Percentiles rank a stretch among this genome's conserved stretches.
phyloP scores from a whole-genome alignment of 2,797 vertebrate genomes.

The Urosaurus nigricauda region DNA sequence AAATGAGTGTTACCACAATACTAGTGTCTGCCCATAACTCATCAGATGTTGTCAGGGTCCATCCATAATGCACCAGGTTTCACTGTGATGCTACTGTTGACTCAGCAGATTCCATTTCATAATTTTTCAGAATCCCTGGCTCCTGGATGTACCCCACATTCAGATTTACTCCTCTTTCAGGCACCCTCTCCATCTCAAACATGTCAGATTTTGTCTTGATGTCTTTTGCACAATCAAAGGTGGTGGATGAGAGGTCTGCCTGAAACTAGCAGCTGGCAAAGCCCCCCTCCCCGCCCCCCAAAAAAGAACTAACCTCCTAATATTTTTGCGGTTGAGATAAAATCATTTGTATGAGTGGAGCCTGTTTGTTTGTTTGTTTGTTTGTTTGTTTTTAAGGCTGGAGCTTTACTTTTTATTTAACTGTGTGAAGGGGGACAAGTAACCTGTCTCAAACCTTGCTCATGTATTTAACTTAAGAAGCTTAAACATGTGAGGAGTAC shows the following conservation, averaged over 20 bases:
- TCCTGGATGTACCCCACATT: not conserved
- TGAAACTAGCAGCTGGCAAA: not conserved
- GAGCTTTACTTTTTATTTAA: not conserved
- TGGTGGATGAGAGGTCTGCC: not conserved
- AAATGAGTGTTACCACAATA: not conserved
- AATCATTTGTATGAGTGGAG: not conserved
- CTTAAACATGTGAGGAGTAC: not conserved
- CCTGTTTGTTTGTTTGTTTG: too few relatives aligned
- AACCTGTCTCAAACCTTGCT: not conserved
- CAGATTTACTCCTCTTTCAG: not conserved
- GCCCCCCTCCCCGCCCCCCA: too few relatives aligned
- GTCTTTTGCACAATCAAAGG: too few relatives aligned
- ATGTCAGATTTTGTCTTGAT: not conserved
- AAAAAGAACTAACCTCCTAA: rapidly evolving
- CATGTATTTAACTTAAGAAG: not conserved
- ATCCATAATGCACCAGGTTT: not conserved
- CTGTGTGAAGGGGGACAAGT: too few relatives aligned
- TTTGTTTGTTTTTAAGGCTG: constrained; percentile 35
- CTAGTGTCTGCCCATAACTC: not conserved
- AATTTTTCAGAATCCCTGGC: not conserved
- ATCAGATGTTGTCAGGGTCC: not conserved
- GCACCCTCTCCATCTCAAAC: not conserved
- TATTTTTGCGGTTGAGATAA: not conserved
- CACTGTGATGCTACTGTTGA: not conserved
- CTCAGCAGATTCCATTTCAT: not conserved